Conservation (phyloP, 53 echinoderm and acorn worm genomes). For the Holothuria scabra region DNA sequence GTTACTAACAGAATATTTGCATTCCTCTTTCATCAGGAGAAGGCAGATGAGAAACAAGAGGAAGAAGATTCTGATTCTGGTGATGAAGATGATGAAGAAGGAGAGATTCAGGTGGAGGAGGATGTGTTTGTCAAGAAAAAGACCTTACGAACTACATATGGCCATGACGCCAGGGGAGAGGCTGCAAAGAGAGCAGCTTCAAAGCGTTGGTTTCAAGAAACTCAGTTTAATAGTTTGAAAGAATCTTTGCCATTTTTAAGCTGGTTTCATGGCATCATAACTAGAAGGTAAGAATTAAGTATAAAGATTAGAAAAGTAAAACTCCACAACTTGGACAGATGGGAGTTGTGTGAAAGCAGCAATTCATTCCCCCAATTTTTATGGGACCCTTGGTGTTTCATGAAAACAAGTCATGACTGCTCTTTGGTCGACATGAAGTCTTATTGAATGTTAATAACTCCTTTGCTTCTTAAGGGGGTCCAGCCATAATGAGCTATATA, state of each 20-base stretch:
- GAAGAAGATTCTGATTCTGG: conserved; percentile 69
- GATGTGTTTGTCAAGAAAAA: conserved; percentile 88
- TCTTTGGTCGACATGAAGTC: too few relatives aligned
- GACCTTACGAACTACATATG: conserved; percentile 54
- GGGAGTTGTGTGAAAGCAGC: too few relatives aligned
- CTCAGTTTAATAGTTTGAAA: conserved; percentile 75
- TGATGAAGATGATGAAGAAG: conserved; percentile 79
- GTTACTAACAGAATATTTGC: not conserved
- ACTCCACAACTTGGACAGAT: too few relatives aligned
- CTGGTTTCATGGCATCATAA: conserved; percentile 99
- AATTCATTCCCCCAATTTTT: too few relatives aligned
- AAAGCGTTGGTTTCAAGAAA: conserved; percentile 89
- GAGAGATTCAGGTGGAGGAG: conserved; percentile 80
- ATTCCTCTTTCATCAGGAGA: not conserved
- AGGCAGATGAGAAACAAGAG: not conserved
- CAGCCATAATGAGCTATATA: too few relatives aligned
- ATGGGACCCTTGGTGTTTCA: too few relatives aligned
- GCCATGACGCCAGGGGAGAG: conserved; percentile 62
- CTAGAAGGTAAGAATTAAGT: conserved; percentile 68
- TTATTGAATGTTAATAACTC: too few relatives aligned
- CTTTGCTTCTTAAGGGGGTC: too few relatives aligned
- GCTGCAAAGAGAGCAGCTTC: conserved; percentile 78
- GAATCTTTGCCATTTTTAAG: conserved; percentile 24
- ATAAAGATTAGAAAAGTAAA: too few relatives aligned
- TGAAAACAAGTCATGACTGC: too few relatives aligned